These are phyloP conservation scores for Ptychoptera contaminata DNA, from an alignment of 2,888 invertebrate species.

Conservation along the genomic window DNA sequence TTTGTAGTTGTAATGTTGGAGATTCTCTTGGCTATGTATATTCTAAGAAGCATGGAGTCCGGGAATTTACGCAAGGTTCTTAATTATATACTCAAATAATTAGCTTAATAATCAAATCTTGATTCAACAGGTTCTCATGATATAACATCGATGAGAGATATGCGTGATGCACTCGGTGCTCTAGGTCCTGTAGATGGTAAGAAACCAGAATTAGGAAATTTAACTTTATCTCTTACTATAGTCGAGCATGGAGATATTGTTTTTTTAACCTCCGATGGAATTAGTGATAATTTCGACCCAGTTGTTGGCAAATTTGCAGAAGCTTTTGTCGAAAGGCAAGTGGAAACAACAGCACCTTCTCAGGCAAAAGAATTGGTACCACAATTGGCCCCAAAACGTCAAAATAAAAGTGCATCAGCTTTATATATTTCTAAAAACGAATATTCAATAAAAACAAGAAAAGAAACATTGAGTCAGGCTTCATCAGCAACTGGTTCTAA, in stretches of 20 bases:
- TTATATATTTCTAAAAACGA: slow-evolving; percentile 16
- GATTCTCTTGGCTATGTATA: slow-evolving; percentile 82
- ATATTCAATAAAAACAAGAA: too few species aligned
- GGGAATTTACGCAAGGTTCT: slow-evolving; percentile 62
- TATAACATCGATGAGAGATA: slow-evolving; percentile 60
- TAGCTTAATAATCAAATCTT: slow-evolving; percentile 2
- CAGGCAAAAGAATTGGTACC: slow-evolving; percentile 10
- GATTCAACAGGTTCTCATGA: slow-evolving; percentile 55
- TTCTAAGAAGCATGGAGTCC: slow-evolving; percentile 54
- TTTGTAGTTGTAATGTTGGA: slow-evolving; percentile 79
- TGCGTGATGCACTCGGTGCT: slow-evolving; percentile 78
- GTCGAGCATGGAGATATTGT: slow-evolving; percentile 68
- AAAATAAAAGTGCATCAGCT: slow-evolving; percentile 28
- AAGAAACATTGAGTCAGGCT: too few species aligned
- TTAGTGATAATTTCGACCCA: slow-evolving; percentile 83
- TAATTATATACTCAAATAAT: not conserved
- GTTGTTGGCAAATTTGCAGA: slow-evolving; percentile 76
- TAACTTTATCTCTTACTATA: slow-evolving; percentile 70
- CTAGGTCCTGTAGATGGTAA: slow-evolving; percentile 72
- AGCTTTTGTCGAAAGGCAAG: slow-evolving; percentile 27
- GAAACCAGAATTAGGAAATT: slow-evolving; percentile 73
- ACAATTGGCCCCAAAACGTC: slow-evolving; percentile 22
- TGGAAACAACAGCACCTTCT: slow-evolving; percentile 12
- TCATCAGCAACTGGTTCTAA: too few species aligned
- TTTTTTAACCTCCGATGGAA: slow-evolving; percentile 76